Percentiles rank a stretch among this genome's conserved stretches.
Conservation (phyloP, 2,113 vertebrate genomes). For the Esox niger region DNA sequence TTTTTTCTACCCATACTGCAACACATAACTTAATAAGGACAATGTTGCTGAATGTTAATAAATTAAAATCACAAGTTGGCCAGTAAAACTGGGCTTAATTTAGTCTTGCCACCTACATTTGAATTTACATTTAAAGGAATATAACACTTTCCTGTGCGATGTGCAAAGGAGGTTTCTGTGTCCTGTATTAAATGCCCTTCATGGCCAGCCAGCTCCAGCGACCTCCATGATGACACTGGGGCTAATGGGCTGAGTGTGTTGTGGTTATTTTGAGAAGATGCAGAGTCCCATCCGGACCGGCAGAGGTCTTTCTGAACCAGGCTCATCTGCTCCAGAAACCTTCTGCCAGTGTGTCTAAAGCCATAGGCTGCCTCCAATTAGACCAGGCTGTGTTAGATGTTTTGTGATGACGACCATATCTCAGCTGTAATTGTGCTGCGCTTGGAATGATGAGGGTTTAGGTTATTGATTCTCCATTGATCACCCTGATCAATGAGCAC, state of each 20-base stretch:
- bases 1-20: too few relatives aligned
- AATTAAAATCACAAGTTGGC: slow-evolving; percentile 55
- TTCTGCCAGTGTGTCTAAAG: slow-evolving; percentile 56
- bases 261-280: slow-evolving; percentile 64
- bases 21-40: slow-evolving; percentile 52
- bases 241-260: slow-evolving; percentile 57
- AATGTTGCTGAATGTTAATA: slow-evolving; percentile 50
- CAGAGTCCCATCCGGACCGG: slow-evolving; percentile 32
- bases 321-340: slow-evolving; percentile 38
- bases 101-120: slow-evolving; percentile 41
- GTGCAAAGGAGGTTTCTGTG: slow-evolving; percentile 25
- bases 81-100: slow-evolving; percentile 44
- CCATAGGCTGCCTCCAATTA: slow-evolving; percentile 71
- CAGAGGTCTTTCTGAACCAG: slow-evolving; percentile 57
- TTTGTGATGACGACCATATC: slow-evolving; percentile 74
- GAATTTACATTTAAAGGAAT: slow-evolving; percentile 45
- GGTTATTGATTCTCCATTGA: slow-evolving; percentile 77
- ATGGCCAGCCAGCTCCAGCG: slow-evolving; percentile 53
- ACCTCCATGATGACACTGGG: slow-evolving; percentile 61
- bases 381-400: slow-evolving; percentile 67
- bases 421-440: slow-evolving; percentile 73
- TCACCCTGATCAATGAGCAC: slow-evolving; percentile 74
- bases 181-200: slow-evolving; percentile 56
- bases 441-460: slow-evolving; percentile 78
- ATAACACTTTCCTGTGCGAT: slow-evolving; percentile 42